Conservation (phyloP, 2,888 invertebrate genomes). For the Lasioglossum pauxillum region DNA sequence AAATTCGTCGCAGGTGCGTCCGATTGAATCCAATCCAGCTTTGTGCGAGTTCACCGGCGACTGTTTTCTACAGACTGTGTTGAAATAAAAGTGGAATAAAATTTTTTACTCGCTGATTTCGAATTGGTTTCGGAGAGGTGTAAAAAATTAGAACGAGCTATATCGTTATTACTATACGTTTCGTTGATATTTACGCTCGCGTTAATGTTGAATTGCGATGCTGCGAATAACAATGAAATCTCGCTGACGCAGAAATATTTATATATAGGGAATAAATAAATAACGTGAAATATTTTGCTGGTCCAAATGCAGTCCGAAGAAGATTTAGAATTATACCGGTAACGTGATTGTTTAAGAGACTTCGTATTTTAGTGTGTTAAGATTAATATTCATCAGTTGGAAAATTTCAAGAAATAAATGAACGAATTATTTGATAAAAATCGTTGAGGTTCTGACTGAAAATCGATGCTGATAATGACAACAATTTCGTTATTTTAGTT, state of each 20-base stretch:
- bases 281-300: neutral
- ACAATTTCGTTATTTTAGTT: no score
- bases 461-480: no score
- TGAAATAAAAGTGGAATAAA: neutral
- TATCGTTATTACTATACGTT: neutral
- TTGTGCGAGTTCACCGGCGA: neutral
- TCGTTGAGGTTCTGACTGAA: no score
- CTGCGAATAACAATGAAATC: neutral
- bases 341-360: neutral
- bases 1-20: neutral
- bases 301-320: neutral
- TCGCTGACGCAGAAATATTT: neutral
- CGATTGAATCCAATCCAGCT: neutral
- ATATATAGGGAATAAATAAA: neutral
- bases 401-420: neutral
- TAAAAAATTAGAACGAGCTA: neutral
- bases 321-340: no score
- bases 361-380: neutral
- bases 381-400: neutral
- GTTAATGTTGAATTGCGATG: no score
- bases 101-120: neutral
- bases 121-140: neutral
- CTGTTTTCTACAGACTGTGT: neutral
- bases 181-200: no score
- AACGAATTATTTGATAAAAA: no score